Evolutionary conservation across 2,113 vertebrate genomes (phyloP), one percentile per base, ranked within the genome.

Genomic region (Tautogolabrus adspersus): DNA sequence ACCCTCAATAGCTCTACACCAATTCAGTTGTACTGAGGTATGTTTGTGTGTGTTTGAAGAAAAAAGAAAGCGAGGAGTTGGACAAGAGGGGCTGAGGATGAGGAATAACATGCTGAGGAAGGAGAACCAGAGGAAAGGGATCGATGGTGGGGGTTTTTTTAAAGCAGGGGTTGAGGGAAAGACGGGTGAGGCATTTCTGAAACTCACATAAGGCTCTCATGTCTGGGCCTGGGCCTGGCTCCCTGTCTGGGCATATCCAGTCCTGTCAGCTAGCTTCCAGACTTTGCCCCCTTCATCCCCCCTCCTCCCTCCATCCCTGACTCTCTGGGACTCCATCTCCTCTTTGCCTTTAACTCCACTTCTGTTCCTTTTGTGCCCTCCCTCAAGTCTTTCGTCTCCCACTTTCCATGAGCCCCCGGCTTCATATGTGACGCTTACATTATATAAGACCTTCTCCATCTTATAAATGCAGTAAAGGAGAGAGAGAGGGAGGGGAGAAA

Each of bases 201-300:
- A 66, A 87, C 66, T 89, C 76, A 80, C 86, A 91, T 73, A 67
- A 75, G 81, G 56, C 81, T 89, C 87, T 94, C 91, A 91, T 85
- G 90, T 92, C 88, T 93, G 87, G 91, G 89, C 87, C 87, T 90
- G 89, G 91, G 81, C 88, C 84, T 75, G 85, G 82, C 69, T 87
- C 83, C 83, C 58, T 92, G 91, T 94, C 93, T 90, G 88, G 92
- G 89, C 92, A 93, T 69, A 93, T 93, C 90, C 86, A 92, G 87
- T 92, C 92, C 89, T 85, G 86, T 91, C 87, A 92, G 87, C 73
- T 47, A 47, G 74, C 88, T 88, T 85, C 82, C 77, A 88, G 85
- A 90, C 84, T 84, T 87, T 79, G 69, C 86, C 84, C 89, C 89
- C 67, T 80, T 86, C 75, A 72, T 60, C 75, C 77, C 66, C 87